Evolutionary conservation across 2,113 vertebrate genomes (phyloP), one percentile per base, ranked within the genome.

Genomic region (Hippoglossus stenolepis): DNA sequence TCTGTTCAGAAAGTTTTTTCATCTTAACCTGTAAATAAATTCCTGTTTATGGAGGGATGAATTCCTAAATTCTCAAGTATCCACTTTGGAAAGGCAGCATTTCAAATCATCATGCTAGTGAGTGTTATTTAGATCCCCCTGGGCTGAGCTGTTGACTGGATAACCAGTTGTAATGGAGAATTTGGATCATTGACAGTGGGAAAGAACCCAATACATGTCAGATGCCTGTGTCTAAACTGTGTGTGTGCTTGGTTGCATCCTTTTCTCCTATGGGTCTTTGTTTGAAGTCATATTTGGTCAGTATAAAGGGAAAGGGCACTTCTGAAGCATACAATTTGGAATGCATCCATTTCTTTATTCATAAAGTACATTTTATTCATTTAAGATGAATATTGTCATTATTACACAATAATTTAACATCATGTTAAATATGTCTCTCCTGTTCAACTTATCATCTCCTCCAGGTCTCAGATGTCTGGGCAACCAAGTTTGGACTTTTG

Each of bases 401-500:
- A 17, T 51, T 14, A 8, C 3, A 38, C 5, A 54, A 17, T n/a
- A 51, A 28, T 9, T 20, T 18, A 17, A 23, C n/a, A 9, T 0
- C 11, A 58, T 70, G 9, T 64, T 45, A 24, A 24, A 40, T 17
- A 20, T 9, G 0, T 43, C 14, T 70, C 17, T 23, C 14, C 13
- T 58, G 2, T 73, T 28, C 58, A 8, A 51, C 62, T 15, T 24
- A 0, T 68, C 40, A 0, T 78, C 26, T 70, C 40, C 53, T 60
- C 9, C 28, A 99, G 97, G 98, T 99, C 2, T 96, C 96, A 26
- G 95, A 95, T 17, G 95, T 97, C 35, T 99, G 97, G 97, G 93
- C 97, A 40, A 98, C 97, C 31, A 97, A 96, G 65, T 99, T 96
- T 61, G 98, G 98, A 67, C 91, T 99, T 85, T 87, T 99, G 45